Percentiles rank a stretch among this genome's conserved stretches.
Conservation (phyloP, 2,888 invertebrate species). For the Nyleta sp. region DNA sequence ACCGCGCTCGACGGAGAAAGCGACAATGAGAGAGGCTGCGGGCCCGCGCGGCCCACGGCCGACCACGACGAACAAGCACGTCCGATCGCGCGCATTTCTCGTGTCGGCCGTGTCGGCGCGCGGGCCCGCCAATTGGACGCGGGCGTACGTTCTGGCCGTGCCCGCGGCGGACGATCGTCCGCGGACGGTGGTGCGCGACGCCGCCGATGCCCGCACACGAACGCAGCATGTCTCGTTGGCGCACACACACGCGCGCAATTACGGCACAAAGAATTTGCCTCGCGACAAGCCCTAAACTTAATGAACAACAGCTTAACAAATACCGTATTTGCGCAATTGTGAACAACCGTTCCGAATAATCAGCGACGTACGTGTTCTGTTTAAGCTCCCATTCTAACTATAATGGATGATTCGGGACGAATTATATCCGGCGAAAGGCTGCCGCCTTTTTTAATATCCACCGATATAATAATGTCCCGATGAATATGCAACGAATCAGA, state of each 20-base stretch:
- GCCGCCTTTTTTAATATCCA: constrained; percentile 29
- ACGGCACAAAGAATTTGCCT: constrained; percentile 4
- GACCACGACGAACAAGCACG: too few species aligned
- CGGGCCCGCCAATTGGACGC: too few species aligned
- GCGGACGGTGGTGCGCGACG: too few species aligned
- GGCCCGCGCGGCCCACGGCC: too few species aligned
- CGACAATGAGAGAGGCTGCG: too few species aligned
- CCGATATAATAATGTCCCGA: constrained; percentile 65
- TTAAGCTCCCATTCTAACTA: constrained; percentile 85
- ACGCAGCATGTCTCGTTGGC: too few species aligned
- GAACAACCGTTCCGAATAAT: constrained; percentile 41
- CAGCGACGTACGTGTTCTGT: constrained; percentile 59
- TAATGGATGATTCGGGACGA: constrained; percentile 85
- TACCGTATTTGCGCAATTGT: constrained; percentile 21
- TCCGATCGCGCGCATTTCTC: too few species aligned
- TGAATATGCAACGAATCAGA: constrained; percentile 78
- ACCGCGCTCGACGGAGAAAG: too few species aligned
- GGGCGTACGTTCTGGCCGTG: too few species aligned
- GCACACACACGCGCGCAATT: neutral
- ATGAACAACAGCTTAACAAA: constrained; percentile 32
- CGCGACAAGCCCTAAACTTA: neutral
- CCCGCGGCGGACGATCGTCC: too few species aligned
- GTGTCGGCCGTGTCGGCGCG: too few species aligned
- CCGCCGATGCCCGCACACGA: too few species aligned
- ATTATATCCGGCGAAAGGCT: constrained; percentile 84